A percentile compares a stretch with the other conserved stretches of the same genome.
Conservation (phyloP, 2,113 vertebrate genomes). For the Pterocles gutturalis region DNA sequence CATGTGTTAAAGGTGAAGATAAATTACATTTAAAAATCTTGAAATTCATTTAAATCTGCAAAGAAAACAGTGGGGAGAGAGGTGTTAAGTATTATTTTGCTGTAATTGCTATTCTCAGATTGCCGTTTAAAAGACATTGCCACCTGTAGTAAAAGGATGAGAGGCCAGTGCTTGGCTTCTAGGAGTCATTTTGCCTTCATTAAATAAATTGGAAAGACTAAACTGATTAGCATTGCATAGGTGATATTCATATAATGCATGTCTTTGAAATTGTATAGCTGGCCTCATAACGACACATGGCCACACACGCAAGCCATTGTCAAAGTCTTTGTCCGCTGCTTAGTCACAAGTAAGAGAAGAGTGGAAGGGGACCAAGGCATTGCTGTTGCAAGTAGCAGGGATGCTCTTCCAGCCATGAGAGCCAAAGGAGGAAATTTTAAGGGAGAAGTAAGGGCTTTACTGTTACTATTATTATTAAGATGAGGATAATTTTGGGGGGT, state of each 20-base stretch:
- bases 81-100: not conserved
- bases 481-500: not conserved
- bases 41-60: no score
- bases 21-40: not conserved
- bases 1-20: not conserved
- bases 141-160: not conserved
- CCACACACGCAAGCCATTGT: not conserved
- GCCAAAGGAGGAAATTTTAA: not conserved
- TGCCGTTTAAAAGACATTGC: not conserved
- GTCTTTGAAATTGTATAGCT: not conserved
- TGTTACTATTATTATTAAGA: not conserved
- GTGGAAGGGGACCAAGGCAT: rapidly evolving
- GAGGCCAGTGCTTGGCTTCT: not conserved
- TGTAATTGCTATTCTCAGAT: not conserved
- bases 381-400: not conserved
- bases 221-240: not conserved
- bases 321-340: not conserved
- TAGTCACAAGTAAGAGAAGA: rapidly evolving
- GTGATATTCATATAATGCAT: not conserved
- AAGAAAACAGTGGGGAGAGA: no score
- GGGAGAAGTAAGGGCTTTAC: rapidly evolving
- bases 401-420: not conserved
- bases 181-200: not conserved
- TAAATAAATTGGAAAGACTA: not conserved
- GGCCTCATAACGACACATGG: rapidly evolving